A percentile compares a stretch with the other conserved stretches of the same genome.
Conservation (phyloP, 2,888 invertebrate genomes). For the Heterodera filipjevi region DNA sequence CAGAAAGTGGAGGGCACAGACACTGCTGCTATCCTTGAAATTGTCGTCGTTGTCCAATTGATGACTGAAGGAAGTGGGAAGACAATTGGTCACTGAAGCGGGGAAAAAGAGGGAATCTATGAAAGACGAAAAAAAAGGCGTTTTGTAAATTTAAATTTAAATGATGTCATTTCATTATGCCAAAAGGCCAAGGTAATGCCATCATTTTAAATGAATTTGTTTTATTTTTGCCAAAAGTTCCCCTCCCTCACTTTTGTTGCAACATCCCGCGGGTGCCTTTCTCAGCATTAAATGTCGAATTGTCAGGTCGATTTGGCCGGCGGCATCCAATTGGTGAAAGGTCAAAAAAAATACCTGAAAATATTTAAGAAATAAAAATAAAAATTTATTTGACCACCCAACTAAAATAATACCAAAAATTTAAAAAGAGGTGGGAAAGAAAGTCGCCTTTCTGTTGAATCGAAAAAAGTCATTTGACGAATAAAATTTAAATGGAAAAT, state of each 20-base stretch:
- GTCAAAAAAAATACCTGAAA: not conserved
- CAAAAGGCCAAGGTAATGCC: too few relatives aligned
- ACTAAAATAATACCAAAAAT: not conserved
- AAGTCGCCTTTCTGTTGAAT: not conserved
- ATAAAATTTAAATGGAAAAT: not conserved
- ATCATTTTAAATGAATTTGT: too few relatives aligned
- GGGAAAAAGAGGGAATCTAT: not conserved
- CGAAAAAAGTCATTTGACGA: not conserved
- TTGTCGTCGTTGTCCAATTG: not conserved
- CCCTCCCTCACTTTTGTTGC: not conserved
- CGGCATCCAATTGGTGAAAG: not conserved
- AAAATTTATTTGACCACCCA: too few relatives aligned
- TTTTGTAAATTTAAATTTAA: too few relatives aligned
- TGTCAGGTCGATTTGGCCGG: slow-evolving; percentile 4
- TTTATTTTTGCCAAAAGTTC: too few relatives aligned
- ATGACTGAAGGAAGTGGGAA: too few relatives aligned
- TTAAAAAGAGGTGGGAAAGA: not conserved
- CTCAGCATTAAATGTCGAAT: not conserved
- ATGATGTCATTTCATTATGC: too few relatives aligned
- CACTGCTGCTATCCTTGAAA: too few relatives aligned
- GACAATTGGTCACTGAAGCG: not conserved
- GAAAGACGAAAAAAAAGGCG: too few relatives aligned
- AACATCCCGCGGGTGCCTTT: slow-evolving; percentile 5
- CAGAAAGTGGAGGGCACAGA: not conserved
- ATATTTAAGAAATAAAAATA: not conserved